Conservation (phyloP, 2,797 vertebrate species). For the Mallotus villosus region DNA sequence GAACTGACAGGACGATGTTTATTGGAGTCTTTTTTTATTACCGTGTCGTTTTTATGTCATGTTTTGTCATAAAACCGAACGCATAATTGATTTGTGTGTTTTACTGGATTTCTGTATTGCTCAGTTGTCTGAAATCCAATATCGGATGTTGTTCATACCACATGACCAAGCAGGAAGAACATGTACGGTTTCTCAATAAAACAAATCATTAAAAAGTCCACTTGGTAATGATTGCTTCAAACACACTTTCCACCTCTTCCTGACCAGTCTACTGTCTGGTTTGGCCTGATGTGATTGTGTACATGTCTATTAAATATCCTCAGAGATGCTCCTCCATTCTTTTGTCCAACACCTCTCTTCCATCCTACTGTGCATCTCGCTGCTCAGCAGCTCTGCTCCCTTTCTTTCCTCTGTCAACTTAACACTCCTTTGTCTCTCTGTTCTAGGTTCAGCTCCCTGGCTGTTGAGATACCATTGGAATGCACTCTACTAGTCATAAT, state of each 20-base stretch:
- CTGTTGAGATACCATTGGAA: conserved; percentile 66
- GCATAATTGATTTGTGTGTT: neutral
- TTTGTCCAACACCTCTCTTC: conserved; percentile 26
- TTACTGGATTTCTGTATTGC: neutral
- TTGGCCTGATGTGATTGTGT: neutral
- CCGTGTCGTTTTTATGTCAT: neutral
- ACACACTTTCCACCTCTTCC: neutral
- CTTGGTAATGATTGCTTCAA: too few species aligned
- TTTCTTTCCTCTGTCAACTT: conserved; percentile 50
- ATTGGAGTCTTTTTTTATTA: neutral
- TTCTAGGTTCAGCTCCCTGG: conserved; percentile 56
- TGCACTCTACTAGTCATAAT: conserved; percentile 69
- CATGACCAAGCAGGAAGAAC: too few species aligned
- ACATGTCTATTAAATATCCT: conserved; percentile 7
- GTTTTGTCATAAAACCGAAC: conserved; percentile 13
- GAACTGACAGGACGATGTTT: neutral
- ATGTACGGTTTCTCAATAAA: too few species aligned
- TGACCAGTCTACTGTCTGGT: neutral
- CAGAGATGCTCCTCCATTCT: conserved; percentile 13
- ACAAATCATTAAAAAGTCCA: too few species aligned
- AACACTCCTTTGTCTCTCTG: conserved; percentile 56
- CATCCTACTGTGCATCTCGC: conserved; percentile 38
- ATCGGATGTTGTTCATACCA: too few species aligned
- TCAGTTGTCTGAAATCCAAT: too few species aligned
- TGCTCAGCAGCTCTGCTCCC: conserved; percentile 35